Evolutionary conservation across 1,140 invertebrate species (phyloP), one percentile per base, ranked within the genome.

Genomic region (Phymastichus coffea): DNA sequence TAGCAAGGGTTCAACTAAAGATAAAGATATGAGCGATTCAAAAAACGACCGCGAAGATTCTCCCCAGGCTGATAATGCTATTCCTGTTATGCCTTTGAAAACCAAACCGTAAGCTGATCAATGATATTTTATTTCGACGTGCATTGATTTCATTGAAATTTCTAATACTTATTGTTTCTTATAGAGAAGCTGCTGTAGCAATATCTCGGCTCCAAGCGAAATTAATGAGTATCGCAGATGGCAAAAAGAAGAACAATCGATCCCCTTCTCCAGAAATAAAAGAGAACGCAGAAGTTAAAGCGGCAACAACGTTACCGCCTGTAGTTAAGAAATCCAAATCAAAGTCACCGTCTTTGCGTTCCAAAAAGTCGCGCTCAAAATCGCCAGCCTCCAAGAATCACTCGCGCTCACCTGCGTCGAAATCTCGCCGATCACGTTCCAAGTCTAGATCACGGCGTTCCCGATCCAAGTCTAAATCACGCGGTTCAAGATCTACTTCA

Each of bases 161-260:
- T 49, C 33, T n/a, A 15, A 44, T 58, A 9, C 4, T 15, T 19
- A 10, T 59, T 20, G 10, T 35, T 60, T 25, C 67, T 38, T 60
- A 52, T 46, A 82, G 79, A 25, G 80, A 80, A 69, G 78, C 76
- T 1, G 74, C 73, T 12, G 81, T 82, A 10, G 78, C 80, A 8
- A 82, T 85, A 47, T 84, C 83, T 3, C 77, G 83, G 66, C 71
- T 85, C 0, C 84, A 85, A 72, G 84, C 83, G 0, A 85, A 84
- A 65, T 63, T 85, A 55, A 82, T 85, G 80, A 84, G 83, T 20
- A 81, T 85, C 53, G 82, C 83, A 1, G 81, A 81, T 52, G 80
- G 81, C 0, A 80, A 79, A 54, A 79, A 80, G 57, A 78, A 79
- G 28, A 75, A 69, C 10, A 76, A 75, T 55, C 70, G 75, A 14